Percentiles rank a stretch among this genome's conserved stretches.
Evolutionary conservation across 2,888 invertebrate species (phyloP).

Genomic region (Altica lythri): DNA sequence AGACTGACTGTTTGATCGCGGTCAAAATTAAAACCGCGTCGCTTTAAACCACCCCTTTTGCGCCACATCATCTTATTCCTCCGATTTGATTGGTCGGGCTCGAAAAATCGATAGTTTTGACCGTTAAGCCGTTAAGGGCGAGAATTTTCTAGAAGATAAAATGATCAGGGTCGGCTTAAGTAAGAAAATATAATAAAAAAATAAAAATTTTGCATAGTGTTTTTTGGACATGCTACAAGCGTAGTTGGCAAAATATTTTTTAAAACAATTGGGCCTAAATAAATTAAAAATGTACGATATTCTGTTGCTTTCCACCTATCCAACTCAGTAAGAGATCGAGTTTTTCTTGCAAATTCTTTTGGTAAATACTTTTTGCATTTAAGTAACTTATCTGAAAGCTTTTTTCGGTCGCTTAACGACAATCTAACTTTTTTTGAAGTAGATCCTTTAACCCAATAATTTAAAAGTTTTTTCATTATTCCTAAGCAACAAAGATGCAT

Average conservation of each 20-base stretch:
- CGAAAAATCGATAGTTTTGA: too few species aligned
- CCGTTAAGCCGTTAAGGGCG: too few species aligned
- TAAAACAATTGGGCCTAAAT: slow-evolving; percentile 21
- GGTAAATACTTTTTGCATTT: slow-evolving; percentile 19
- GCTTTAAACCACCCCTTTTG: too few species aligned
- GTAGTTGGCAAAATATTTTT: slow-evolving; percentile 12
- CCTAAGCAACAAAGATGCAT: slow-evolving; percentile 30
- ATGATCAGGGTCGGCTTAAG: too few species aligned
- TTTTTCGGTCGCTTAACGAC: slow-evolving; percentile 17
- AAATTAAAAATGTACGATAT: slow-evolving; percentile 25
- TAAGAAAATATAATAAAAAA: too few species aligned
- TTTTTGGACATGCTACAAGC: too few species aligned
- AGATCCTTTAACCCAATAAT: slow-evolving; percentile 24
- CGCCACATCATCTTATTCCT: too few species aligned
- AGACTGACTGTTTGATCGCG: too few species aligned
- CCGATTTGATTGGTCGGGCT: too few species aligned
- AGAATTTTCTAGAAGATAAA: too few species aligned
- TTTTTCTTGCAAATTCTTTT: slow-evolving; percentile 28
- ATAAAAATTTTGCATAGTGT: too few species aligned
- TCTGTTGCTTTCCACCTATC: slow-evolving; percentile 35
- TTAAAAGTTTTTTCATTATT: slow-evolving; percentile 31
- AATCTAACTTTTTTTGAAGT: slow-evolving; percentile 17
- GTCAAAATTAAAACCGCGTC: too few species aligned
- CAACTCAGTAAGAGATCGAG: slow-evolving; percentile 23
- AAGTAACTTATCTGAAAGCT: slow-evolving; percentile 15